Evolutionary conservation across 2,113 vertebrate species (phyloP).

Genomic region (Cnemophilus loriae): DNA sequence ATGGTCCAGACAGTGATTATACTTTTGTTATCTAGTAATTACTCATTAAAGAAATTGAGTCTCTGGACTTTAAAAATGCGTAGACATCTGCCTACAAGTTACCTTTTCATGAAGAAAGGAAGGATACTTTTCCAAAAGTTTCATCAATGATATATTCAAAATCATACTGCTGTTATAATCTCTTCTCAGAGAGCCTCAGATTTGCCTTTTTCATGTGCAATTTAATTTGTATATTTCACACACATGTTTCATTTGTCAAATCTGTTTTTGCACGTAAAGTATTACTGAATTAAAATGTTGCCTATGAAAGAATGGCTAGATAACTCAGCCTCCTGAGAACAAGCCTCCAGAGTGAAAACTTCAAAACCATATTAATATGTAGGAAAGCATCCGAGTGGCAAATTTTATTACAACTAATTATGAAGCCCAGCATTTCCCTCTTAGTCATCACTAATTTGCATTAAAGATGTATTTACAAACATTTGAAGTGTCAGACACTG

Average conservation of each 20-base stretch:
- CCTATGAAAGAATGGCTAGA: neutral
- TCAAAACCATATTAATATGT: neutral
- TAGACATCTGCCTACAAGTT: neutral
- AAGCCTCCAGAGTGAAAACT: neutral
- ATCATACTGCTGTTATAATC: neutral
- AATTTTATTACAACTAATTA: neutral
- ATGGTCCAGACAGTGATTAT: neutral
- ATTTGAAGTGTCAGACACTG: neutral
- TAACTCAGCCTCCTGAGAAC: neutral
- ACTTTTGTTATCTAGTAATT: slow-evolving; percentile 24
- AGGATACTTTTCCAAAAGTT: neutral
- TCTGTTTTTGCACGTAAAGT: neutral
- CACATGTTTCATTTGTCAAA: neutral
- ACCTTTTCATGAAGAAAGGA: neutral
- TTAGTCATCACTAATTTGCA: neutral
- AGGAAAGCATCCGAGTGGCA: neutral
- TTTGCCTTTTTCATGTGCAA: neutral
- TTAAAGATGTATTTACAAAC: neutral
- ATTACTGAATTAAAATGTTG: neutral
- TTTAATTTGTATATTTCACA: neutral
- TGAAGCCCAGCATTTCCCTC: neutral
- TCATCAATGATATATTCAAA: accelerated
- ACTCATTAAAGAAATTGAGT: neutral
- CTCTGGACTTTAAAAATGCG: neutral
- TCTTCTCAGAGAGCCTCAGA: neutral